Conservation (phyloP, 2,888 invertebrate species). For the Lutraria lutraria region DNA sequence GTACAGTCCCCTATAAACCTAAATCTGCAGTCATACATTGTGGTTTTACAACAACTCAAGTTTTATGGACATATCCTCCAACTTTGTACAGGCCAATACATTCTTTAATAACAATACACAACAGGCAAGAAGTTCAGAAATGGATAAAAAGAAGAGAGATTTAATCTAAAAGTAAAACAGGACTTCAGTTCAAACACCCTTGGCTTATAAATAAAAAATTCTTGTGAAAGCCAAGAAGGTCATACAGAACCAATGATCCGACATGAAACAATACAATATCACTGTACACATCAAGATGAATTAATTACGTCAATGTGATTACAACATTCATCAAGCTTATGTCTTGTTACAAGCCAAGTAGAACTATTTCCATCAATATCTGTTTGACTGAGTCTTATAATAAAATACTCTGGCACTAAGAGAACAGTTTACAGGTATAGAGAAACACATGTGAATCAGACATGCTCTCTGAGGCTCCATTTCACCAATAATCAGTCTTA, state of each 20-base stretch:
- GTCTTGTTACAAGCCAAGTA: neutral
- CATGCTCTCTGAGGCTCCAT: neutral
- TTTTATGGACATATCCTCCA: neutral
- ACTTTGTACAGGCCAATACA: no score
- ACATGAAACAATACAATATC: neutral
- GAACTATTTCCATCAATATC: constrained; percentile 2
- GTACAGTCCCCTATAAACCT: neutral
- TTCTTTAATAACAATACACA: no score
- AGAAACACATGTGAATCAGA: neutral
- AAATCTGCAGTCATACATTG: constrained; percentile 6
- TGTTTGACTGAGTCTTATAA: neutral
- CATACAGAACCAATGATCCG: neutral
- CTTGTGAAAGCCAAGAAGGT: neutral
- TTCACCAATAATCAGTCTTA: neutral
- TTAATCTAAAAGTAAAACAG: neutral
- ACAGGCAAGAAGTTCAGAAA: no score
- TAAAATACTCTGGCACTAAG: neutral
- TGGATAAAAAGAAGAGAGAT: no score
- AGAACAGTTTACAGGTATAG: constrained; percentile 5
- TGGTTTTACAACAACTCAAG: neutral
- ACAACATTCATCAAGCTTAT: neutral
- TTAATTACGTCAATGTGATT: neutral
- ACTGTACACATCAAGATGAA: neutral
- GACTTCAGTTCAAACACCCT: neutral
- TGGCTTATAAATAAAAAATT: neutral